phyloP scores from a whole-genome alignment of 2,113 vertebrate species.

The Meles meles region DNA sequence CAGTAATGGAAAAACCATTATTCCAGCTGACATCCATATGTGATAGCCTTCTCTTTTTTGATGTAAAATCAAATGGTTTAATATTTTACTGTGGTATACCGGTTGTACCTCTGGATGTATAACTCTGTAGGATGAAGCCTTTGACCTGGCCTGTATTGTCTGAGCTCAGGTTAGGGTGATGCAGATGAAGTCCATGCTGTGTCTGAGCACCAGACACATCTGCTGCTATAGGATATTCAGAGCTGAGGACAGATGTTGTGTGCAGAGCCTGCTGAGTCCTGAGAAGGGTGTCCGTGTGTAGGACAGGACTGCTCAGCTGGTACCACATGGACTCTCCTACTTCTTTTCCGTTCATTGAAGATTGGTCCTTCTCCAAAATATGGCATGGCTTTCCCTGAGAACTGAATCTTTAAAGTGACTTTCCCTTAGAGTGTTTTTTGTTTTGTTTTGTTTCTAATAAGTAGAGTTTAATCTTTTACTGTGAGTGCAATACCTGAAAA shows the following conservation, averaged over 20 bases:
- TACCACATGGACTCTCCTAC: neutral
- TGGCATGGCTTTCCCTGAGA: neutral
- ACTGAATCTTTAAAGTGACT: neutral
- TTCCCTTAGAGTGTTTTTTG: neutral
- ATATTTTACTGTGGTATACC: neutral
- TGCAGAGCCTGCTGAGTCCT: neutral
- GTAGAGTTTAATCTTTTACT: neutral
- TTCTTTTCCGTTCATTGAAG: neutral
- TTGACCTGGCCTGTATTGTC: neutral
- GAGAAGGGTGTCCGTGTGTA: neutral
- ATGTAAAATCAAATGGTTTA: slow-evolving; percentile 31
- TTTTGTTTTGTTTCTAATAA: neutral
- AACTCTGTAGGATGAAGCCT: neutral
- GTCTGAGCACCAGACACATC: slow-evolving; percentile 10
- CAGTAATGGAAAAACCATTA: neutral
- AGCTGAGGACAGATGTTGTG: neutral
- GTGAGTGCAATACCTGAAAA: neutral
- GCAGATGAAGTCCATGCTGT: neutral
- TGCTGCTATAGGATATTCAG: neutral
- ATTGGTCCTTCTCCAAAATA: neutral
- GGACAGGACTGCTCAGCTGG: neutral
- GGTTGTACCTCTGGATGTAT: neutral
- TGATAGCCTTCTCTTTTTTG: neutral
- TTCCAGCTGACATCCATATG: neutral
- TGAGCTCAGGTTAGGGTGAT: slow-evolving; percentile 29